Evolutionary conservation across 2,888 invertebrate genomes (phyloP).

Genomic region (Dasypolia templi): DNA sequence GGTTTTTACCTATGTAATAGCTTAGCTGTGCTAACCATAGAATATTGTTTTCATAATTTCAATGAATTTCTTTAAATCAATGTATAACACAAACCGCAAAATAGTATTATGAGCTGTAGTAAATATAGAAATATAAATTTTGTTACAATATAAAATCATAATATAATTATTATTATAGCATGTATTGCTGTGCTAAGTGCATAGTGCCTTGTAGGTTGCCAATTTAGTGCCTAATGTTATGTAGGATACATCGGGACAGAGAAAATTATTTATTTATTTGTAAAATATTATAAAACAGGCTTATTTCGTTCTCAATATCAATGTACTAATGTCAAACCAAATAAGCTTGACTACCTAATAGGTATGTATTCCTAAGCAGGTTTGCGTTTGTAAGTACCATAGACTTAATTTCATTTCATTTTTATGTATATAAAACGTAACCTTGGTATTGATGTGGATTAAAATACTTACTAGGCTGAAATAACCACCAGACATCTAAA

Average conservation of each 20-base stretch:
- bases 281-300: conserved; percentile 55
- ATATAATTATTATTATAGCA: conserved; percentile 78
- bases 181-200: conserved; percentile 90
- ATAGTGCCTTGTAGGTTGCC: conserved; percentile 91
- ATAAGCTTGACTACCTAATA: conserved; percentile 53
- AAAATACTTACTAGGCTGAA: conserved; percentile 78
- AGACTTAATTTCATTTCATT: conserved; percentile 39
- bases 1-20: conserved; percentile 17
- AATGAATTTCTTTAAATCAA: conserved; percentile 27
- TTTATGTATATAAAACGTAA: conserved; percentile 44
- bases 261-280: conserved; percentile 73
- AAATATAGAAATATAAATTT: conserved; percentile 72
- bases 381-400: conserved; percentile 22
- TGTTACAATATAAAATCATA: conserved; percentile 76
- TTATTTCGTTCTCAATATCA: conserved; percentile 46
- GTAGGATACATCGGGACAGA: conserved; percentile 77
- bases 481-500: conserved; percentile 86
- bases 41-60: conserved; percentile 28
- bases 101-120: conserved; percentile 69
- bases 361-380: conserved; percentile 38
- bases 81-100: conserved; percentile 33
- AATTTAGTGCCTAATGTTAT: conserved; percentile 90
- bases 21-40: conserved; percentile 27
- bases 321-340: conserved; percentile 44
- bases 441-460: conserved; percentile 68